These are phyloP conservation scores for Cheumatopsyche charites DNA, from an alignment of 1,140 invertebrate species.

Conservation along the genomic window DNA sequence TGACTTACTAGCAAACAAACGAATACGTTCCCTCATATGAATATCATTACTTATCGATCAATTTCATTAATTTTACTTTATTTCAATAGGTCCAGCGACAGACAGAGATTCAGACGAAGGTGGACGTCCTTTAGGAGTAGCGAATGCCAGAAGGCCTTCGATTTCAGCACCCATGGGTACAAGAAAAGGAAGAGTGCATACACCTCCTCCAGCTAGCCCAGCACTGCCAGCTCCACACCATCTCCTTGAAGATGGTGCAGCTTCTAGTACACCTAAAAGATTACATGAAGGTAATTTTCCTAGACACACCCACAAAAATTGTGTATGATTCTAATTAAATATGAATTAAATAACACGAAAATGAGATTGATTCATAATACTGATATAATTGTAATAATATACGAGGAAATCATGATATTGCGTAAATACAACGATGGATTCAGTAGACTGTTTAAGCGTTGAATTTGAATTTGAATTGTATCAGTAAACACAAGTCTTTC, in stretches of 20 bases:
- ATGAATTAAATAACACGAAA: neutral
- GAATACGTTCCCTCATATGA: no score
- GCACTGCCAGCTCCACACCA: conserved; percentile 65
- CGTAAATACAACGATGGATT: conserved; percentile 3
- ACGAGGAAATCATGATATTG: neutral
- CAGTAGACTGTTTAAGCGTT: neutral
- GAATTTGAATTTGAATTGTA: neutral
- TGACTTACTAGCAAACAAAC: no score
- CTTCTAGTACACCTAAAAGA: conserved; percentile 74
- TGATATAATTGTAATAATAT: no score
- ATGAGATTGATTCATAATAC: no score
- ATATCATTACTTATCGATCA: no score
- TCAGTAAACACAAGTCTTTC: neutral
- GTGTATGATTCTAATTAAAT: neutral
- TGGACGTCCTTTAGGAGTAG: conserved; percentile 70
- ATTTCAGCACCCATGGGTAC: conserved; percentile 78
- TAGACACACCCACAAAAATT: no score
- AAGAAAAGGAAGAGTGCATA: conserved; percentile 68
- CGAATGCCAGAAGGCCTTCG: conserved; percentile 72
- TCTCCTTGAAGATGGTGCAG: conserved; percentile 68
- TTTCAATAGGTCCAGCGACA: conserved; percentile 59
- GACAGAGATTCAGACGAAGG: conserved; percentile 72
- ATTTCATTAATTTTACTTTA: conserved; percentile 6
- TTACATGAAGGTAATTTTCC: conserved; percentile 62
- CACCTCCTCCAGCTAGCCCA: conserved; percentile 68